These are phyloP conservation scores for Aldrovandia affinis DNA, from an alignment of 2,797 vertebrate species.

Conservation along the genomic window DNA sequence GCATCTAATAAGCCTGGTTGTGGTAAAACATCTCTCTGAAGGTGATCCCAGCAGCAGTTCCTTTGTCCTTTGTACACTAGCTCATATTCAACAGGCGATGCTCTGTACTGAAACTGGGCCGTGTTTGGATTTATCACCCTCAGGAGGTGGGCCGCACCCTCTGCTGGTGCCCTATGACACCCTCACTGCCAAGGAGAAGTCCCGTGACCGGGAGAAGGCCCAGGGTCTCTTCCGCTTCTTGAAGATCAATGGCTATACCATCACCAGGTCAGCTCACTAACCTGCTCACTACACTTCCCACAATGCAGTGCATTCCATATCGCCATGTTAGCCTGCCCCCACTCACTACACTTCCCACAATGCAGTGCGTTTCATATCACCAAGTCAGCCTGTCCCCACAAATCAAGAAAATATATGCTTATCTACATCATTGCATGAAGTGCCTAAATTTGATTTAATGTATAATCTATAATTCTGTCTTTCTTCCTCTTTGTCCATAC, in stretches of 20 bases:
- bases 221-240: constrained; percentile 96
- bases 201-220: constrained; percentile 90
- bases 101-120: neutral
- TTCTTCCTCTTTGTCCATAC: too few relatives aligned
- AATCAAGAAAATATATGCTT: too few relatives aligned
- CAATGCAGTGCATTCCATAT: neutral
- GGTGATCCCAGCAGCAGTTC: neutral
- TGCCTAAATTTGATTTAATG: too few relatives aligned
- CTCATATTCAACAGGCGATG: neutral
- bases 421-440: too few relatives aligned
- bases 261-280: constrained; percentile 81
- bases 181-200: constrained; percentile 95
- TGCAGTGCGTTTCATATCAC: neutral
- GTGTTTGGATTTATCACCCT: constrained; percentile 30
- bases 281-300: neutral
- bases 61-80: neutral
- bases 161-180: constrained; percentile 95
- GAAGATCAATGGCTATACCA: constrained; percentile 86
- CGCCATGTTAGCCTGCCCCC: too few relatives aligned
- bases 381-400: neutral
- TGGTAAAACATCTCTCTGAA: neutral
- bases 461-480: too few relatives aligned
- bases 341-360: neutral
- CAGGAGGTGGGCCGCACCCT: constrained; percentile 90
- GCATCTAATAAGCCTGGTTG: neutral